Percentiles rank a stretch among this genome's conserved stretches.
These are phyloP conservation scores for Pollachius pollachius DNA, from an alignment of 2,113 vertebrate species.

Conservation along the genomic window DNA sequence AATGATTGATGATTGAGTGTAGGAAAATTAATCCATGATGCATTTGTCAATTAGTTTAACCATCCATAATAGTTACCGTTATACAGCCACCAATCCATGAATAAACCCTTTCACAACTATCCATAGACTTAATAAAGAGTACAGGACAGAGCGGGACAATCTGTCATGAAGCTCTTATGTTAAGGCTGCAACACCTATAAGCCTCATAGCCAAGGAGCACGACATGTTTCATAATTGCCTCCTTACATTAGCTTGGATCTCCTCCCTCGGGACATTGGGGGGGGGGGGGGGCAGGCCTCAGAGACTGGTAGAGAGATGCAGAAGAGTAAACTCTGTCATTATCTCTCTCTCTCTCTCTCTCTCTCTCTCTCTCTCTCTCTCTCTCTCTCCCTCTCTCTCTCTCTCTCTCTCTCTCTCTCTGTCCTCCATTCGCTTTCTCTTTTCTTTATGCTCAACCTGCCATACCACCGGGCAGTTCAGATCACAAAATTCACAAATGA, in stretches of 20 bases:
- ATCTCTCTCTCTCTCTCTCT: constrained; percentile 9
- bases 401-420: constrained; percentile 6
- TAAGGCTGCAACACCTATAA: constrained; percentile 60
- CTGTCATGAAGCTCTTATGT: constrained; percentile 68
- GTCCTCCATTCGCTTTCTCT: constrained; percentile 3
- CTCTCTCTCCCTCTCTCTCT: constrained; percentile 35
- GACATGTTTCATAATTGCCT: constrained; percentile 69
- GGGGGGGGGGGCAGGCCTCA: constrained; percentile 1
- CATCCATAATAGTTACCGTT: too few relatives aligned
- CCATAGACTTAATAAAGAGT: too few relatives aligned
- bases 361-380: constrained; percentile 23
- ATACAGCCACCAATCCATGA: too few relatives aligned
- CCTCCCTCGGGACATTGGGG: constrained; percentile 38
- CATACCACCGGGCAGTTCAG: constrained; percentile 47
- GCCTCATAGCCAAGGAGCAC: constrained; percentile 52
- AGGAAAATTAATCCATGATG: too few relatives aligned
- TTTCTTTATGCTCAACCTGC: constrained; percentile 18
- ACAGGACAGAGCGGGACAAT: constrained; percentile 44
- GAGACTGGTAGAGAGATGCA: constrained; percentile 30
- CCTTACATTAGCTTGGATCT: constrained; percentile 61
- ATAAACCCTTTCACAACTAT: too few relatives aligned
- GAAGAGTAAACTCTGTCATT: constrained; percentile 48
- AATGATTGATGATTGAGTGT: too few relatives aligned
- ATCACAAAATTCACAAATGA: constrained; percentile 77
- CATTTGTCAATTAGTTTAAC: too few relatives aligned